Base-by-base conservation (phyloP, 2,888 invertebrate species). In the Gasteruption jaculator region DNA sequence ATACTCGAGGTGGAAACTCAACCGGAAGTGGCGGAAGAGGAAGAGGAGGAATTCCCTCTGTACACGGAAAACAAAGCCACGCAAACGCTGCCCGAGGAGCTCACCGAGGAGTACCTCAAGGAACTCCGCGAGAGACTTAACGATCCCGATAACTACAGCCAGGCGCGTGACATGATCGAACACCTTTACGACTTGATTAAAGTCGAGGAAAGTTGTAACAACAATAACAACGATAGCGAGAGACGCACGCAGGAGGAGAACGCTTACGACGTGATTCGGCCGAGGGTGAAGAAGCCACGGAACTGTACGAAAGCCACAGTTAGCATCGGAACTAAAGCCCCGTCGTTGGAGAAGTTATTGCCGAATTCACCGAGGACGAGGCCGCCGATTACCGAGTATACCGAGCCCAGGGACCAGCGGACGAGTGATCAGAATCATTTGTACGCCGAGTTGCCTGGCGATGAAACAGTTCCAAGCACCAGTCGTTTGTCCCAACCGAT, bases 161-260 rank as follows among this genome's bases (percentile, higher is more conserved):
- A 86, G 60, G 86, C 86, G 2, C 74, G 83, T 25, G 85, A 85
- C 66, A 83, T 84, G 74, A 86, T 87, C 45, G 85, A 86, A 60
- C 82, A 84, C 56, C 71, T 86, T 5, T 86, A 86, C 57, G 85
- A 85, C 64, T 75, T 84, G 37, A 83, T 85, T 33, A 83, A 85
- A 61, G 78, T 83, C 3, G 83, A 83, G 57, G 83, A 84, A 54
- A 80, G 76, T 48, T 80, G 79, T 53, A 78, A 78, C 48, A 74
- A 74, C 43, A 78, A 78, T 50, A 72, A 75, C 45, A 73, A 74
- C 47, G 64, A 72, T 48, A 49, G 46, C 42, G 47, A 11, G 29
- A 46, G 6, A 46, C 33, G 26, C 51, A 46, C 8, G 53, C 58
- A 56, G 11, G 65, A 76, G 15, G 82, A 81, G 46, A 82, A 83